Evolutionary conservation across 2,888 invertebrate genomes (phyloP), one percentile per base, ranked within the genome.

Genomic region (Mythimna impura): DNA sequence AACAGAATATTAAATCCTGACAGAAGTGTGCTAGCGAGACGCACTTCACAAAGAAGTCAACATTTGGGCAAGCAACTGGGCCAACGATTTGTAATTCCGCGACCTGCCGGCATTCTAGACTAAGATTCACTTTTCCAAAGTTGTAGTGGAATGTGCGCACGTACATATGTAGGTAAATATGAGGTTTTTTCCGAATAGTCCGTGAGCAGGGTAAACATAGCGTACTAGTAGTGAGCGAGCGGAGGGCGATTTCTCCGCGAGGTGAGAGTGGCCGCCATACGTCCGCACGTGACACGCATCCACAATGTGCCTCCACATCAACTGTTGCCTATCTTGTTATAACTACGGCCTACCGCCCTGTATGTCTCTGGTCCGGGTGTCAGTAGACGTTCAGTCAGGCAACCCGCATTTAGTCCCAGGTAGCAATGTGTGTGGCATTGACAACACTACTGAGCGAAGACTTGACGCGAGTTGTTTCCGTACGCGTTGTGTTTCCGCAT

Each of bases 171-270:
- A 61, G 22, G n/a, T 50, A 47, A 61, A 47, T 61, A 55, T 22
- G 58, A n/a, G 17, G 17, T 54, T 62, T 75, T 79, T 47, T 62
- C 55, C 30, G 22, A 25, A 55, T 50, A 40, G 61, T 62, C 25
- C 52, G 57, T 54, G 78, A 22, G 61, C 47, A 50, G 30, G 20
- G 63, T 60, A 54, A 55, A 66, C 66, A 54, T n/a, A 22, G 61
- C 55, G 67, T 64, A 64, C 34, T 17, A 6, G 66, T 43, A 17
- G 25, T 55, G 14, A 25, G 62, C 36, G 54, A 20, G n/a, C 50
- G 30, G 71, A 63, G 77, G 30, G 62, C 71, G 73, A 75, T 84
- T 83, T 85, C 86, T 81, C 85, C 71, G 36, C 76, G 85, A 14
- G 61, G 61, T 61, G 85, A 85, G 86, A 86, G 81, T 60, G 67